Evolutionary conservation across 2,113 vertebrate genomes (phyloP).

Genomic region (Apteryx owenii): DNA sequence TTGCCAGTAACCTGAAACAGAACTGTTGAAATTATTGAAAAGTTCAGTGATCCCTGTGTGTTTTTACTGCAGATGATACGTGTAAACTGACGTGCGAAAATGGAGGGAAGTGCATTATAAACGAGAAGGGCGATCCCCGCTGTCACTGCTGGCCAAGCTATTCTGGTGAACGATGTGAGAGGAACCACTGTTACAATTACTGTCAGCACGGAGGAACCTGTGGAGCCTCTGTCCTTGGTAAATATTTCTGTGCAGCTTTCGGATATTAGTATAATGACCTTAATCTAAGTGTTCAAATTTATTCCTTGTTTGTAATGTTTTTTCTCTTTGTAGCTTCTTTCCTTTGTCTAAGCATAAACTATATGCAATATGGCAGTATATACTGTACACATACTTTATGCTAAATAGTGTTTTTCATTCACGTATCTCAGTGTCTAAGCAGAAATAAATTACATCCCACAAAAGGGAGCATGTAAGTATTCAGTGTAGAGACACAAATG

Average conservation of each 20-base stretch:
- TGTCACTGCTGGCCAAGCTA: slow-evolving; percentile 98
- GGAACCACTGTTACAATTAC: slow-evolving; percentile 94
- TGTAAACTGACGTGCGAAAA: slow-evolving; percentile 94
- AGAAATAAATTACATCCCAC: background rate
- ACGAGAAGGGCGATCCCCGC: slow-evolving; percentile 92
- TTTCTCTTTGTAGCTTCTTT: background rate
- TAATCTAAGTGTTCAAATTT: background rate
- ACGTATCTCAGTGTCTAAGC: accelerated
- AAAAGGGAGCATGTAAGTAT: background rate
- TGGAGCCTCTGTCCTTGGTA: slow-evolving; percentile 90
- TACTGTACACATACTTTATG: background rate
- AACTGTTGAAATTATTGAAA: background rate
- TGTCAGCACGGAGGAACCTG: slow-evolving; percentile 97
- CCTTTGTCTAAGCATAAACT: background rate
- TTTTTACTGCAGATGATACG: slow-evolving; percentile 84
- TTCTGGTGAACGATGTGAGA: slow-evolving; percentile 94
- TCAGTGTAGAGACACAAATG: accelerated
- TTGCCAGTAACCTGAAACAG: accelerated
- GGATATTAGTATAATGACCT: background rate
- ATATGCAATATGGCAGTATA: background rate
- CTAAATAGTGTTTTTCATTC: background rate
- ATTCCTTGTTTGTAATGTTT: background rate
- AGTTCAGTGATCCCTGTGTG: background rate
- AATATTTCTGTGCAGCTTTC: slow-evolving; percentile 18
- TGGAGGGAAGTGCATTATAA: slow-evolving; percentile 92